A percentile compares a stretch with the other conserved stretches of the same genome.
These are phyloP conservation scores for Chrysolina haemoptera DNA, from an alignment of 2,888 invertebrate species.

Conservation along the genomic window DNA sequence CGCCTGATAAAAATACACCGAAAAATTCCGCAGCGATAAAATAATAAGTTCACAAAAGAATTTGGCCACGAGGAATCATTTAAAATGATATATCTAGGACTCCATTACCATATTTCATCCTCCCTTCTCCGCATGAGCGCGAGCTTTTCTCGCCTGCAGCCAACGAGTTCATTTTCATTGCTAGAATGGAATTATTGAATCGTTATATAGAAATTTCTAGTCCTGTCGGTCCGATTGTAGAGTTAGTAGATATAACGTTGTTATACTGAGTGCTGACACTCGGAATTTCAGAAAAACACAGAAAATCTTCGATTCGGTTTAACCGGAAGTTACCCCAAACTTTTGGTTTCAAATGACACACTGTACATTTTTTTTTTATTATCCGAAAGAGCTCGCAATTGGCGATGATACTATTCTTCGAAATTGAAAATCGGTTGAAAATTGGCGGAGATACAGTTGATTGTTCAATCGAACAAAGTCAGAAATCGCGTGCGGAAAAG, in stretches of 20 bases:
- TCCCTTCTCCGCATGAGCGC: background rate
- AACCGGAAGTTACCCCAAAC: no score
- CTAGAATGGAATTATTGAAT: background rate
- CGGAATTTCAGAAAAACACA: no score
- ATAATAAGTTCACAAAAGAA: background rate
- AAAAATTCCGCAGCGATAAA: background rate
- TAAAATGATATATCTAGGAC: background rate
- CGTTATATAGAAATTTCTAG: background rate
- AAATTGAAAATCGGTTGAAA: no score
- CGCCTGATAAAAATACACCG: background rate
- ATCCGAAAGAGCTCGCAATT: no score
- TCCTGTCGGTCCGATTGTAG: background rate
- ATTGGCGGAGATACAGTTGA: no score
- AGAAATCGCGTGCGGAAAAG: no score
- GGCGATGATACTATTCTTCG: no score
- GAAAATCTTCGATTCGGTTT: no score
- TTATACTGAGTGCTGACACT: background rate
- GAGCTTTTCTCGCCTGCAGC: background rate
- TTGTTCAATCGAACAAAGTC: no score
- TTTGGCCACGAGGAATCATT: slow-evolving; percentile 1
- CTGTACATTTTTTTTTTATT: no score
- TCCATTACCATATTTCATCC: slow-evolving; percentile 6
- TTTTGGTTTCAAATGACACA: no score
- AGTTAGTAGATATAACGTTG: background rate
- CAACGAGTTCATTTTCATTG: background rate